Percentiles rank a stretch among this genome's conserved stretches.
Evolutionary conservation across 2,888 invertebrate species (phyloP).

Genomic region (Drosophila testacea): DNA sequence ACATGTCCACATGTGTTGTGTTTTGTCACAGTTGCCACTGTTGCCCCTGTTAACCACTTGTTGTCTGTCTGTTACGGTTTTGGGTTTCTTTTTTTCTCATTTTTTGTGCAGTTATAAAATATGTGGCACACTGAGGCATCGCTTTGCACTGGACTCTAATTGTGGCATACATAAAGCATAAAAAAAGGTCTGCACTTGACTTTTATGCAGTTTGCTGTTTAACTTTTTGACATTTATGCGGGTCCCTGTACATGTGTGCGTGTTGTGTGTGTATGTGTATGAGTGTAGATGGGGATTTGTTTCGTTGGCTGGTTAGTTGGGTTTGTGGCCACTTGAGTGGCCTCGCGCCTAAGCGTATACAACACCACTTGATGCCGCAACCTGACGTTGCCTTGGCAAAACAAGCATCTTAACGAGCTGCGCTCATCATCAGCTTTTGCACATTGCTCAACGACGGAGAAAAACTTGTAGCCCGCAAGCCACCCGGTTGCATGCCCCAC

Average conservation of each 20-base stretch:
- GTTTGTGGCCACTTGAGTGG: conserved; percentile 34
- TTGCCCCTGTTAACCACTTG: conserved; percentile 52
- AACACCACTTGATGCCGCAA: conserved; percentile 32
- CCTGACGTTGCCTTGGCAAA: conserved; percentile 50
- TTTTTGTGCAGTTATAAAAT: conserved; percentile 16
- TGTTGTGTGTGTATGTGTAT: not conserved
- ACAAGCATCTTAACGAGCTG: conserved; percentile 60
- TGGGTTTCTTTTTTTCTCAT: conserved; percentile 18
- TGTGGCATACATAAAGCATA: conserved; percentile 34
- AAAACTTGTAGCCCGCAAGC: conserved; percentile 42
- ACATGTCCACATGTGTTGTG: conserved; percentile 47
- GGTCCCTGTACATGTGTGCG: not conserved
- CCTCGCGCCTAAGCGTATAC: conserved; percentile 64
- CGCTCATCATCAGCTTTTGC: conserved; percentile 47
- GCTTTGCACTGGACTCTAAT: conserved; percentile 43
- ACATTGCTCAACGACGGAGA: conserved; percentile 52
- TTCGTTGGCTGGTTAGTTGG: conserved; percentile 19
- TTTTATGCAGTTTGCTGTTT: conserved; percentile 59
- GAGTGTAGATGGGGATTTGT: conserved; percentile 22
- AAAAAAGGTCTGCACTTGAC: conserved; percentile 50
- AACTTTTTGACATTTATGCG: conserved; percentile 69
- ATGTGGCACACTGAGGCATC: conserved; percentile 8
- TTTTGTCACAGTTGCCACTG: conserved; percentile 27
- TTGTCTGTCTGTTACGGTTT: conserved; percentile 18
- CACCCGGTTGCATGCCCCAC: conserved; percentile 18